These are phyloP conservation scores for Bufo bufo DNA, from an alignment of 2,113 vertebrate genomes.

Conservation along the genomic window DNA sequence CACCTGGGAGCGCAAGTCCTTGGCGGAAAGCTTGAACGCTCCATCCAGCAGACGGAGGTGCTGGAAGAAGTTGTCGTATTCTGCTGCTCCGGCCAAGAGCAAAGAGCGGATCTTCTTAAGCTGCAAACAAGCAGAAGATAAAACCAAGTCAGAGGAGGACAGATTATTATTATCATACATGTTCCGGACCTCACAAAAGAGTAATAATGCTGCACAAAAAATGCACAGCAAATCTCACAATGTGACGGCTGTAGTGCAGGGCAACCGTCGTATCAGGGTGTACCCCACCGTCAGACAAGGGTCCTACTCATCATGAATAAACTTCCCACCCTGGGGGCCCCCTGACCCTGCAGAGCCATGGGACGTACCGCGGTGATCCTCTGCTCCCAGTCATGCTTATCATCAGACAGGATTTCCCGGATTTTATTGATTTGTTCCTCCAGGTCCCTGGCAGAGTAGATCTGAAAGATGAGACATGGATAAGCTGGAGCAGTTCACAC, in stretches of 20 bases:
- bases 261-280: no score
- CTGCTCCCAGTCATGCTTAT: slow-evolving; percentile 98
- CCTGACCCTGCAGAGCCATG: not conserved
- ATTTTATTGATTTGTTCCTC: slow-evolving; percentile 95
- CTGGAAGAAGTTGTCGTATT: slow-evolving; percentile 92
- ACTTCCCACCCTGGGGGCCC: no score
- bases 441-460: slow-evolving; percentile 92
- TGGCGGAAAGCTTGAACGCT: slow-evolving; percentile 92
- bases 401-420: slow-evolving; percentile 91
- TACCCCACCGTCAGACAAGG: not conserved
- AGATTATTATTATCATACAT: no score
- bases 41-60: slow-evolving; percentile 91
- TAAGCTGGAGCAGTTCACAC: no score
- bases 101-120: slow-evolving; percentile 94
- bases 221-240: no score
- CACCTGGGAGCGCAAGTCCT: slow-evolving; percentile 95
- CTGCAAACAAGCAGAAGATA: slow-evolving; percentile 67
- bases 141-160: not conserved
- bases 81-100: slow-evolving; percentile 86
- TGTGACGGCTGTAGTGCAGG: no score
- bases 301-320: no score
- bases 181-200: no score
- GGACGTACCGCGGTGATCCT: slow-evolving; percentile 87
- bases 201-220: no score
- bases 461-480: slow-evolving; percentile 68